A percentile compares a stretch with the other conserved stretches of the same genome.
These are phyloP conservation scores for Romanogobio albipinnatus DNA, from an alignment of 2,113 vertebrate genomes.

Conservation along the genomic window DNA sequence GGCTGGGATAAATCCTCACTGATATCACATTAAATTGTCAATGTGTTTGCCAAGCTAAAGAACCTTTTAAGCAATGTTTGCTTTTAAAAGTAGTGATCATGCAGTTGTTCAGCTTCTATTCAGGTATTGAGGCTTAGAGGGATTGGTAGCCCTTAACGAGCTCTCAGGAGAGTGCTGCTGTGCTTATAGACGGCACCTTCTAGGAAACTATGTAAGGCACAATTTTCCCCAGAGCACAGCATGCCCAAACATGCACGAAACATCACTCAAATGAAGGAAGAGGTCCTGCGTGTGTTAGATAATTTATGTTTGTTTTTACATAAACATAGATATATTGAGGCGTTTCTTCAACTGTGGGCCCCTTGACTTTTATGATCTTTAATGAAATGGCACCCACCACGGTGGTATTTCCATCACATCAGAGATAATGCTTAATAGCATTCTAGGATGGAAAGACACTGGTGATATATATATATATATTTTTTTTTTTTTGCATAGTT, in stretches of 20 bases:
- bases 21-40: background rate
- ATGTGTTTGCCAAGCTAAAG: background rate
- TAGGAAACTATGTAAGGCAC: constrained; percentile 36
- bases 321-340: background rate
- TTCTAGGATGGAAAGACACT: background rate
- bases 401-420: background rate
- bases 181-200: constrained; percentile 21
- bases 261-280: background rate
- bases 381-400: background rate
- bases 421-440: background rate
- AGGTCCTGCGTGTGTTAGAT: background rate
- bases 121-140: constrained; percentile 14
- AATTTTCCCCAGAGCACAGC: constrained; percentile 27
- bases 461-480: no score
- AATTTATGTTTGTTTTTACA: background rate
- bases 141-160: constrained; percentile 58
- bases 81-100: background rate
- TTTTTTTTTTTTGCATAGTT: no score
- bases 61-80: constrained; percentile 3
- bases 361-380: background rate
- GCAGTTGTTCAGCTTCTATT: constrained; percentile 11
- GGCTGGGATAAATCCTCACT: constrained; percentile 16
- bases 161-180: constrained; percentile 57
- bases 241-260: constrained; percentile 29
- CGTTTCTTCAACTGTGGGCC: background rate